Evolutionary conservation across 1,140 invertebrate species (phyloP), one percentile per base, ranked within the genome.

Genomic region (Macrobrachium nipponense): DNA sequence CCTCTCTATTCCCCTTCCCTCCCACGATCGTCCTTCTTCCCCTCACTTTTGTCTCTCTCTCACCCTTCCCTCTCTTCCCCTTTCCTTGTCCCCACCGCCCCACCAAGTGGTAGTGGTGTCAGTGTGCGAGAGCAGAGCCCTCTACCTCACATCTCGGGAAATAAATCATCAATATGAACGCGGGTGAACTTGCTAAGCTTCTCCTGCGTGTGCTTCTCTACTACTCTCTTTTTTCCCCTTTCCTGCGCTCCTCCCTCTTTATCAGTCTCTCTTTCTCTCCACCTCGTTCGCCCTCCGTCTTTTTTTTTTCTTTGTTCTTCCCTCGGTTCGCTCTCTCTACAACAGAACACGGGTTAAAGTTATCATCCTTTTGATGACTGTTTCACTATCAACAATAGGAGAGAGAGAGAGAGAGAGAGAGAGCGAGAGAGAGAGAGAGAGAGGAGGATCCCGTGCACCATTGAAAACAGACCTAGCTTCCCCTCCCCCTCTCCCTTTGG

Each of bases 141-240:
- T 85, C 83, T 85, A 85, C 83, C 83, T 85, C 68, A 85, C 76
- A 70, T 20, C 60, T 76, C 36, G 83, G n/a, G 83, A 85, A 85
- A 85, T 85, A 85, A 78, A 85, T 85, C 83, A 85, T 85, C 83
- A 85, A 85, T 85, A 85, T 85, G 70, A 68, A 85, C 83, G 83
- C 60, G 83, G 83, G 76, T 79, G 68, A 85, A 44, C 68, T 85
- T 64, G 83, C 83, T 80, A 51, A 51, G 51, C 51, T 51, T 51
- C 51, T 51, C 51, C 51, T 51, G 51, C 51, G 51, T 51, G 51
- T 51, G 51, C 51, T 51, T 51, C 51, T 51, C 51, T 12, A 6
- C 51, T 77, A 58, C 75, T 58, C 60, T 70, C 68, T 64, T 51
- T 58, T 23, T 64, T 73, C 43, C 62, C 20, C 75, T 70, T 73